These are phyloP conservation scores for Trichogramma pretiosum DNA, from an alignment of 1,140 invertebrate genomes.

Conservation along the genomic window DNA sequence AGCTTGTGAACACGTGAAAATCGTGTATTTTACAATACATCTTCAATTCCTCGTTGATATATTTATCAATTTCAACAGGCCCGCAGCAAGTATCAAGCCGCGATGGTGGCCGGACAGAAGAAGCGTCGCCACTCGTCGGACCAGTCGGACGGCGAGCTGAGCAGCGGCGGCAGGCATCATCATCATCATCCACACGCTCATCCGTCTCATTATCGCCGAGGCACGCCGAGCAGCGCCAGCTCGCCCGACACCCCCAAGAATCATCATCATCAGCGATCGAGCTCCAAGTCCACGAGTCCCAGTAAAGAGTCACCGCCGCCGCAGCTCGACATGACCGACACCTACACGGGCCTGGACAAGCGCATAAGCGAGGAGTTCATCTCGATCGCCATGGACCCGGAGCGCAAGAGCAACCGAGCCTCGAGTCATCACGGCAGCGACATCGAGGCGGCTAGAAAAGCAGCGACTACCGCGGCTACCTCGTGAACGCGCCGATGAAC, in stretches of 20 bases:
- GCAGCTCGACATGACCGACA: constrained; percentile 43
- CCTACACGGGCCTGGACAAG: constrained; percentile 52
- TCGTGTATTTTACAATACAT: too few relatives aligned
- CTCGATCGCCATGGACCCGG: constrained; percentile 47
- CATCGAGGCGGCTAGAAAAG: constrained; percentile 24
- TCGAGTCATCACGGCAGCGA: constrained; percentile 40
- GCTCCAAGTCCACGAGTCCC: constrained; percentile 5
- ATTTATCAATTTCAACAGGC: too few relatives aligned
- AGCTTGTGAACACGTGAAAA: too few relatives aligned
- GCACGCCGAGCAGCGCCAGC: not conserved
- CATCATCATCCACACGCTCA: too few relatives aligned
- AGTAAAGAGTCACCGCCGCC: constrained; percentile 29
- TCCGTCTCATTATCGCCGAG: not conserved
- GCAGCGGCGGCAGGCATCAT: not conserved
- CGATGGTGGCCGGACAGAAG: too few relatives aligned
- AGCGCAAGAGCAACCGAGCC: constrained; percentile 38
- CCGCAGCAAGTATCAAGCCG: constrained; percentile 29
- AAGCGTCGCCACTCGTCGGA: constrained; percentile 17
- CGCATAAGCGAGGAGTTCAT: constrained; percentile 53
- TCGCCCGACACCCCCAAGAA: too few relatives aligned
- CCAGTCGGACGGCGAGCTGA: constrained; percentile 23
- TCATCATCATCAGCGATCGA: not conserved
- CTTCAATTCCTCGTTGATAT: too few relatives aligned
- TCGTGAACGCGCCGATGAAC: too few relatives aligned
- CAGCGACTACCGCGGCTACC: not conserved